Conservation (phyloP, 2,113 vertebrate genomes). For the Loxodonta africana region DNA sequence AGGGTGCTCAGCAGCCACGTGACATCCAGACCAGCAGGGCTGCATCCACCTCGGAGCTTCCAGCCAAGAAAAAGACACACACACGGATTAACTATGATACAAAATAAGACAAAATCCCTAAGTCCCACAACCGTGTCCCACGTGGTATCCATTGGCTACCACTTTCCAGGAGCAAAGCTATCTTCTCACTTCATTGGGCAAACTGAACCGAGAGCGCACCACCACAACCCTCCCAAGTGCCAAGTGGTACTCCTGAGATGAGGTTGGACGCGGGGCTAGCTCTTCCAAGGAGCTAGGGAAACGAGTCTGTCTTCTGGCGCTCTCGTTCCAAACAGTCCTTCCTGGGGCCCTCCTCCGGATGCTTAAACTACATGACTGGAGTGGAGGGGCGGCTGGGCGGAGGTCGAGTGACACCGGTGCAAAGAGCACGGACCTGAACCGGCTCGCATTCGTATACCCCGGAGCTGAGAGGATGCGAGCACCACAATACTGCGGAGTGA, state of each 20-base stretch:
- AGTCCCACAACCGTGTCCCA: neutral
- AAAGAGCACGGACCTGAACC: neutral
- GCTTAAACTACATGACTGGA: neutral
- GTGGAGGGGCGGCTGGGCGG: neutral
- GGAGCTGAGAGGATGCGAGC: neutral
- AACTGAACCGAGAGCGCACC: neutral
- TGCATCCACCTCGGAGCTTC: neutral
- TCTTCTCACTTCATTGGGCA: neutral
- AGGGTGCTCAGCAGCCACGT: neutral
- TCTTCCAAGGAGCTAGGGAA: neutral
- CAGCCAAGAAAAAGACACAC: neutral
- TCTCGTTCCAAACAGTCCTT: neutral
- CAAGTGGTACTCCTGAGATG: neutral
- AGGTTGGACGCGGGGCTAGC: neutral
- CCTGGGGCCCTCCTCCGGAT: neutral
- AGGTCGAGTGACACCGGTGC: neutral
- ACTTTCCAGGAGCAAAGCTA: neutral
- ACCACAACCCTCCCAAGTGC: neutral
- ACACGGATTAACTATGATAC: neutral
- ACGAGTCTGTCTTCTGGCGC: neutral
- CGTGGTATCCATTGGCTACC: neutral
- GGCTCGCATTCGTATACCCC: neutral
- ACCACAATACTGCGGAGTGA: neutral
- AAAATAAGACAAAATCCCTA: too few species aligned
- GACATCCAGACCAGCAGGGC: neutral